Conservation (phyloP, 2,888 invertebrate species). For the Amitus sp. region DNA sequence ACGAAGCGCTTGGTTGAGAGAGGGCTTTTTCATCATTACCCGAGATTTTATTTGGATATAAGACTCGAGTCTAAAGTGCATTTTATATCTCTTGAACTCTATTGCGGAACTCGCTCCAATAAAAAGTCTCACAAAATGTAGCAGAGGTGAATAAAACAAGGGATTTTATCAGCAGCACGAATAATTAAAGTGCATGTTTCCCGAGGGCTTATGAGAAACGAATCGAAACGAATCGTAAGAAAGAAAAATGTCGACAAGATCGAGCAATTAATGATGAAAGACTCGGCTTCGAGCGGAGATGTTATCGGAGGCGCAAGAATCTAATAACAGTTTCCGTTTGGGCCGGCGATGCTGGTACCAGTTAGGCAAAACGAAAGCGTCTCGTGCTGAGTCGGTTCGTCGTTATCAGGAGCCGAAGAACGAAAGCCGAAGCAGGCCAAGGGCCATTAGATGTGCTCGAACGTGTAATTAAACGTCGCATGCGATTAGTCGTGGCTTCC, state of each 20-base stretch:
- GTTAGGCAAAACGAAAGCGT: constrained; percentile 5
- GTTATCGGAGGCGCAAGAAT: constrained; percentile 30
- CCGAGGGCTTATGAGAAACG: neutral
- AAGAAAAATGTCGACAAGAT: neutral
- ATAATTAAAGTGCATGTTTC: too few species aligned
- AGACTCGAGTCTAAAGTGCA: too few species aligned
- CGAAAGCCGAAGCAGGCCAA: neutral
- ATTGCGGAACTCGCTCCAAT: too few species aligned
- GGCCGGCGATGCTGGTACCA: constrained; percentile 21
- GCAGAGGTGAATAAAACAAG: too few species aligned
- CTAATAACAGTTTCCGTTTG: constrained; percentile 32
- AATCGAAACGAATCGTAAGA: neutral
- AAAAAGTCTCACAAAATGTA: too few species aligned
- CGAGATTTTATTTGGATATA: too few species aligned
- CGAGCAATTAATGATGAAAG: constrained; percentile 23
- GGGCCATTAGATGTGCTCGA: constrained; percentile 8
- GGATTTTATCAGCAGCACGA: too few species aligned
- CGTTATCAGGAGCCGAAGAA: neutral
- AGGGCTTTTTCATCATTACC: too few species aligned
- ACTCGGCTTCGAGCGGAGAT: constrained; percentile 14
- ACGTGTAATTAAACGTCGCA: constrained; percentile 12
- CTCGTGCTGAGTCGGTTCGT: constrained; percentile 3
- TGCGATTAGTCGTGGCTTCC: constrained; percentile 21
- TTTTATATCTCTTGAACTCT: too few species aligned
- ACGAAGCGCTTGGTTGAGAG: too few species aligned